phyloP scores from a whole-genome alignment of 2,113 vertebrate species.

The Psophia crepitans region DNA sequence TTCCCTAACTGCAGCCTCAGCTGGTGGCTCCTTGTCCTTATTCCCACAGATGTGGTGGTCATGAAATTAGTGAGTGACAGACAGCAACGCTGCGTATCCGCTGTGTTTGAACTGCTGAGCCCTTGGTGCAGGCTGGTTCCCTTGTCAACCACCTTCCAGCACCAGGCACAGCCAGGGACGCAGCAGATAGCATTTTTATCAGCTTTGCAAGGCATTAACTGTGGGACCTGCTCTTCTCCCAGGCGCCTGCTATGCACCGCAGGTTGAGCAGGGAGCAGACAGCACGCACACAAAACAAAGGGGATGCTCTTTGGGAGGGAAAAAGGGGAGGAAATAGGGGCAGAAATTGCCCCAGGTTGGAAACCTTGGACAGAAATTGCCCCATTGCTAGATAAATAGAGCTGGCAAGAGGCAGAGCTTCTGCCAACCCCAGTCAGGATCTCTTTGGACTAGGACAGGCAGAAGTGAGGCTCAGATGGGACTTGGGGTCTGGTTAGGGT shows the following conservation, averaged over 20 bases:
- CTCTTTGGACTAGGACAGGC: background rate
- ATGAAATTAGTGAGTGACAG: background rate
- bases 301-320: background rate
- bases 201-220: background rate
- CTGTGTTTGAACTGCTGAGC: background rate
- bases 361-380: background rate
- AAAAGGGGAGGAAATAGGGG: background rate
- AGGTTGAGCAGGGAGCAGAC: background rate
- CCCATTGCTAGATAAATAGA: background rate
- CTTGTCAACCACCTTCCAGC: background rate
- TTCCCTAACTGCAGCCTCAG: background rate
- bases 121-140: background rate
- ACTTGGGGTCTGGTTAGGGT: background rate
- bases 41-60: background rate
- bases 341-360: background rate
- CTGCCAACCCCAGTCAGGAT: background rate
- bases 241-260: background rate
- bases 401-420: background rate
- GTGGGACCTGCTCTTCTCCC: background rate
- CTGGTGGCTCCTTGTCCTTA: background rate
- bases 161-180: background rate
- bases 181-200: background rate
- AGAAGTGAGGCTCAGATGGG: background rate
- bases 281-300: background rate
- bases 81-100: rapidly evolving